Evolutionary conservation across 2,888 invertebrate species (phyloP).

Genomic region (Pseudeuparius sepicola): DNA sequence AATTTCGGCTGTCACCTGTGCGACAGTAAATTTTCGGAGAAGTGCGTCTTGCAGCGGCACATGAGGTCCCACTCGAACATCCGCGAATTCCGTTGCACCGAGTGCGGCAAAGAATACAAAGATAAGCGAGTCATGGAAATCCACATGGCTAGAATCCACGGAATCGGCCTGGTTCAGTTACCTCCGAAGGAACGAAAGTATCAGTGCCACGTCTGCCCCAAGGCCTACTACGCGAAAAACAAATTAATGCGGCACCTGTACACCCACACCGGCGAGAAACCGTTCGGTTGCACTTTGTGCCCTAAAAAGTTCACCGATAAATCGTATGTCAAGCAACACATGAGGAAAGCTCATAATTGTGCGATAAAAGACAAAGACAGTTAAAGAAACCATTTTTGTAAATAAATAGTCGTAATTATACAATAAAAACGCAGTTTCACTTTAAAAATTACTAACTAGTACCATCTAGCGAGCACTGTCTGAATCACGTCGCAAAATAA

Average conservation of each 20-base stretch:
- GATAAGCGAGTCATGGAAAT: conserved; percentile 34
- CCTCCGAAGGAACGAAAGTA: conserved; percentile 34
- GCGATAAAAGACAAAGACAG: conserved; percentile 7
- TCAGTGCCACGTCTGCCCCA: conserved; percentile 33
- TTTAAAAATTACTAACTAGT: no score
- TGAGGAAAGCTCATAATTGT: conserved; percentile 26
- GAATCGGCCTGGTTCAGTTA: conserved; percentile 33
- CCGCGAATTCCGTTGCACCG: conserved; percentile 36
- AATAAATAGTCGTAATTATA: no score
- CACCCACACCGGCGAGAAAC: conserved; percentile 30
- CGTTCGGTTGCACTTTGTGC: conserved; percentile 28
- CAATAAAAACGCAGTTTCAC: no score
- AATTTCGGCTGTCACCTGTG: conserved; percentile 30
- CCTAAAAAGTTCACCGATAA: conserved; percentile 31
- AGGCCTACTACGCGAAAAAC: conserved; percentile 34
- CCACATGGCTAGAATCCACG: conserved; percentile 30
- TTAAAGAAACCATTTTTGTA: no score
- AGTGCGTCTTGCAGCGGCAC: conserved; percentile 29
- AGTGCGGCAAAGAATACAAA: conserved; percentile 45
- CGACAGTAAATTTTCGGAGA: conserved; percentile 28
- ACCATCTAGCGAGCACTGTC: no score
- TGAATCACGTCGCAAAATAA: no score
- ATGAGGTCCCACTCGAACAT: conserved; percentile 30
- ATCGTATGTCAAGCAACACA: conserved; percentile 31
- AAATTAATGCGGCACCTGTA: conserved; percentile 31